Evolutionary conservation across 1,140 invertebrate species (phyloP), one percentile per base, ranked within the genome.

Genomic region (Drosophila tani): DNA sequence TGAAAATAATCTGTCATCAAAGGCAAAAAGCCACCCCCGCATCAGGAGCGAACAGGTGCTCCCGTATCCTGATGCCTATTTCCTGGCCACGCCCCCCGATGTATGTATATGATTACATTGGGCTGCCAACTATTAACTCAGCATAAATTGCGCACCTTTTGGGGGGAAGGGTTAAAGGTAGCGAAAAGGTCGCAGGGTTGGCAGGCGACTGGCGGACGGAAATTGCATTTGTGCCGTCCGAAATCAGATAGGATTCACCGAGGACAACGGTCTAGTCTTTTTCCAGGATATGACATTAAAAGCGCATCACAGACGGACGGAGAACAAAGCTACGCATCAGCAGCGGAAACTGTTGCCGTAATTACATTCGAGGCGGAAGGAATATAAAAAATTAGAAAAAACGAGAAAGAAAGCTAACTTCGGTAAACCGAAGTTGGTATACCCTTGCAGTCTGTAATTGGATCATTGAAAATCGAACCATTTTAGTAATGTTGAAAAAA

Each of bases 1-100:
- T 90, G 90, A 91, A 91, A 79, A 91, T 88, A 91, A 91, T 91
- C 85, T 92, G 81, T 88, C 91, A 91, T 91, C 90, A 91, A 91
- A 91, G 83, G 59, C 68, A 69, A 65, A 57, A 50, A 70, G 63
- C 45, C 58, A 80, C 45, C 67, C 57, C 15, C 76, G 7, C 53
- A 56, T 24, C 21, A 38, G 29, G 41, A 57, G 71, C 51, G 51
- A 50, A 90, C 84, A 88, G 84, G 84, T 88, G 79, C 45, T 40
- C n/a, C 45, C 15, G 24, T 57, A 17, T 35, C 41, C 24, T 46
- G n/a, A 45, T 41, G 59, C 64, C 46, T 29, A 55, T 65, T 43
- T 55, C 32, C 27, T 12, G 27, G 46, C 45, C 64, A 50, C 27
- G 67, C 53, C 35, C 45, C 5, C 56, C 43, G 15, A 38, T 49